Percentiles rank a stretch among this genome's conserved stretches.
Conservation (phyloP, 2,113 vertebrate genomes). For the Falcunculus frontatus region DNA sequence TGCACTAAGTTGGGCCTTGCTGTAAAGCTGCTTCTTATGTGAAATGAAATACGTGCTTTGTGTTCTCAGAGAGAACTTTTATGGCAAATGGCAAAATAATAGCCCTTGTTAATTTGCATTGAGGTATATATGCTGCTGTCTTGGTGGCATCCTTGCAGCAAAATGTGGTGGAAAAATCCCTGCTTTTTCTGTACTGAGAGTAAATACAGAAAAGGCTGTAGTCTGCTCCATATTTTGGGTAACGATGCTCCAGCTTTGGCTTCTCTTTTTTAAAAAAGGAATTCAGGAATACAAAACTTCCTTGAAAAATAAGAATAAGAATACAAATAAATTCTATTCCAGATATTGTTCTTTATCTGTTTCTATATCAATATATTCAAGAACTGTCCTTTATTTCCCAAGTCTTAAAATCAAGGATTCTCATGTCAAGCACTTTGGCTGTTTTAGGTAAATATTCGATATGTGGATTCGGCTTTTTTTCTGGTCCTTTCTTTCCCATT, state of each 20-base stretch:
- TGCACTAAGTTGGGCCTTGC: not conserved
- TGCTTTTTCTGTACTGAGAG: not conserved
- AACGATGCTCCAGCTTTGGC: not conserved
- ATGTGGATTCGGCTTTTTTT: not conserved
- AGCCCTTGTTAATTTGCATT: not conserved
- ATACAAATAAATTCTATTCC: not conserved
- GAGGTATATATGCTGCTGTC: not conserved
- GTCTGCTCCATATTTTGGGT: not conserved
- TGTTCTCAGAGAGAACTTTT: not conserved
- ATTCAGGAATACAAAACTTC: not conserved
- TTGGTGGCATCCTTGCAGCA: not conserved
- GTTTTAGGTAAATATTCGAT: not conserved
- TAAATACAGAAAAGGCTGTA: not conserved
- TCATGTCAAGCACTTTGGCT: not conserved
- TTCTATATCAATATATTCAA: not conserved
- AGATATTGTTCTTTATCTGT: not conserved
- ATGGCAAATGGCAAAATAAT: constrained; percentile 1
- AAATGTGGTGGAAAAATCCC: not conserved
- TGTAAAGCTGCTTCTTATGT: not conserved
- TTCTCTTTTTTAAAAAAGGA: not conserved
- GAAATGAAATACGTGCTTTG: not conserved
- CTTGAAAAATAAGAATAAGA: not conserved
- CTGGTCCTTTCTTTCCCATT: not conserved
- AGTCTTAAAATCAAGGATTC: not conserved
- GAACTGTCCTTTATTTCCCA: not conserved